Evolutionary conservation across 2,113 vertebrate genomes (phyloP).

Genomic region (Pao palembangensis): DNA sequence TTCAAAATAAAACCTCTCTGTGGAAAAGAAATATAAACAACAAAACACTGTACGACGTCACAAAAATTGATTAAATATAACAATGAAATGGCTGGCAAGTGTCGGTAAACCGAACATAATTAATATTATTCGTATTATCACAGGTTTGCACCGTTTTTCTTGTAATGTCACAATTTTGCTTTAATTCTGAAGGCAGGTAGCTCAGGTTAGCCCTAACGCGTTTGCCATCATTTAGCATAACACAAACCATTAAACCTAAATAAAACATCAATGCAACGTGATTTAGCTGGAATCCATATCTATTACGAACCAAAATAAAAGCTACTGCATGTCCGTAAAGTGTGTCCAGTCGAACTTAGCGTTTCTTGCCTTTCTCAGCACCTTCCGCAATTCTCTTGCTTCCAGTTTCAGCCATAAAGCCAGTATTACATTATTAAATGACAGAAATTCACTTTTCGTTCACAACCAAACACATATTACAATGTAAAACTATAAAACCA

Average conservation of each 20-base stretch:
- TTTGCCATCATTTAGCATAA: conserved; percentile 2
- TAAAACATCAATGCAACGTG: not conserved
- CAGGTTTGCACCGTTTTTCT: not conserved
- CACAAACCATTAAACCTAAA: not conserved
- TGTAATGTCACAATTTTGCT: not conserved
- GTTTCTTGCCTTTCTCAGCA: conserved; percentile 56
- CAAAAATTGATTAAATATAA: not conserved
- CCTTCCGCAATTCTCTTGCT: conserved; percentile 39
- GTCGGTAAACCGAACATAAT: rapidly evolving
- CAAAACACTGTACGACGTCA: not conserved
- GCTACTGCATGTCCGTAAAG: too few species aligned
- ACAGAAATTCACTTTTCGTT: not conserved
- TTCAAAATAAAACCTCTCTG: conserved; percentile 4
- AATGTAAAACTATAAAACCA: not conserved
- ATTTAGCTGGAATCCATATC: not conserved
- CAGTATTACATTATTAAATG: conserved; percentile 11
- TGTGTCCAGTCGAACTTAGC: not conserved
- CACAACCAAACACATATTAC: not conserved
- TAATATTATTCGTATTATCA: rapidly evolving
- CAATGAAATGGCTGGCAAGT: rapidly evolving
- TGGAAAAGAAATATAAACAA: not conserved
- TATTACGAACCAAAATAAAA: rapidly evolving
- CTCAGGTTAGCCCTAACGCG: not conserved
- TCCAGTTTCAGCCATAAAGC: conserved; percentile 66
- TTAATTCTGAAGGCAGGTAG: conserved; percentile 44